Evolutionary conservation across 2,888 invertebrate species (phyloP).

Genomic region (Dysmachus trigonus): DNA sequence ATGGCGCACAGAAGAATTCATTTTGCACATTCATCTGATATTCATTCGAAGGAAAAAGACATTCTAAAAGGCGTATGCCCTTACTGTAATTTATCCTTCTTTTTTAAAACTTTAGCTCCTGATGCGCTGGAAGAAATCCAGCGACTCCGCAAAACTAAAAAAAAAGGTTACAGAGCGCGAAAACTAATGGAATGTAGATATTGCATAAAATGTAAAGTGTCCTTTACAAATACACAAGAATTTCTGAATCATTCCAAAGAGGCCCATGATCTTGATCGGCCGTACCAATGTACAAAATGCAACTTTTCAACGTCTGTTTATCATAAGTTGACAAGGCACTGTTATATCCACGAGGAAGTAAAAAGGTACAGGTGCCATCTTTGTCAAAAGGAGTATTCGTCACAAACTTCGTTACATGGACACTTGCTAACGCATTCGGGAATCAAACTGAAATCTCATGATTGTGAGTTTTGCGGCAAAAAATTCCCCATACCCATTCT

Average conservation of each 20-base stretch:
- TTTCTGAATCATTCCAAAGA: not conserved
- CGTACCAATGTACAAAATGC: not conserved
- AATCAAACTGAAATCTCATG: not conserved
- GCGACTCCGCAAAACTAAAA: not conserved
- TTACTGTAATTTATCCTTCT: not conserved
- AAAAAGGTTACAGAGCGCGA: not conserved
- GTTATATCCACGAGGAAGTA: not conserved
- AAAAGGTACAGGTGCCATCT: not conserved
- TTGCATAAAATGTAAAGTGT: not conserved
- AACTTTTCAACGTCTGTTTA: not conserved
- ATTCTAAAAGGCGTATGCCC: not conserved
- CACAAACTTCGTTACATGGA: not conserved
- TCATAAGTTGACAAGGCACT: not conserved
- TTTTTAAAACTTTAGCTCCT: not conserved
- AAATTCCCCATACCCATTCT: not conserved
- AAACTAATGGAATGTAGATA: constrained; percentile 1
- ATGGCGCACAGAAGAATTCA: not conserved
- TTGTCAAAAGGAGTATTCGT: not conserved
- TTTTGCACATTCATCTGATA: not conserved
- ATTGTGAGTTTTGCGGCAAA: constrained; percentile 1
- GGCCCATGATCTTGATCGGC: not conserved
- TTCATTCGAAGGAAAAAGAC: not conserved
- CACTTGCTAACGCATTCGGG: not conserved
- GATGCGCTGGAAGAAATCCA: not conserved
- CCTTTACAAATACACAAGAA: not conserved